Percentiles rank a stretch among this genome's conserved stretches.
phyloP scores from a whole-genome alignment of 2,113 vertebrate genomes.

The Platysternon megacephalum region DNA sequence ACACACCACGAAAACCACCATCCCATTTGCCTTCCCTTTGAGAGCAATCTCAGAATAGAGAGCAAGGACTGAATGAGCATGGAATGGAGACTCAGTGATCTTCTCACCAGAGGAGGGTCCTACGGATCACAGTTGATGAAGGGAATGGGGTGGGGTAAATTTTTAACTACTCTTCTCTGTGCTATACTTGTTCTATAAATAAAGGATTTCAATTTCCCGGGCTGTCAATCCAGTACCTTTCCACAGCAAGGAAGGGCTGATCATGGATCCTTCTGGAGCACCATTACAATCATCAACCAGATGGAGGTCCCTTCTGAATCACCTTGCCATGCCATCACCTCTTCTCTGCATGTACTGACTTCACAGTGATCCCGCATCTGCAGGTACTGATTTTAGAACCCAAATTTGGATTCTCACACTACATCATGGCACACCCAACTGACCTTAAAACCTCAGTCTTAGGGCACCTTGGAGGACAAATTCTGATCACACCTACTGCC shows the following conservation, averaged over 20 bases:
- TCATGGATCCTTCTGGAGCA: background rate
- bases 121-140: background rate
- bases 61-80: background rate
- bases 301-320: background rate
- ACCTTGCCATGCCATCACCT: background rate
- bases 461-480: background rate
- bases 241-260: background rate
- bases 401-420: background rate
- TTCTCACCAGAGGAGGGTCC: background rate
- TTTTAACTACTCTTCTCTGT: background rate
- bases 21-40: background rate
- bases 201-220: background rate
- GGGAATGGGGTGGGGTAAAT: background rate
- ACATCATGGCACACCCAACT: background rate
- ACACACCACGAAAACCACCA: background rate
- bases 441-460: background rate
- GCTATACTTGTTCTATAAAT: background rate
- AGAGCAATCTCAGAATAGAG: background rate
- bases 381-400: background rate
- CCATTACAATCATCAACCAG: background rate
- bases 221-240: background rate
- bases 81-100: background rate
- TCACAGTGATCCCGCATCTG: accelerated
- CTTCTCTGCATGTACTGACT: accelerated
- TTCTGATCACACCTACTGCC: background rate